Percentiles rank a stretch among this genome's conserved stretches.
These are phyloP conservation scores for Lutjanus campechanus DNA, from an alignment of 2,797 vertebrate species.

Conservation along the genomic window DNA sequence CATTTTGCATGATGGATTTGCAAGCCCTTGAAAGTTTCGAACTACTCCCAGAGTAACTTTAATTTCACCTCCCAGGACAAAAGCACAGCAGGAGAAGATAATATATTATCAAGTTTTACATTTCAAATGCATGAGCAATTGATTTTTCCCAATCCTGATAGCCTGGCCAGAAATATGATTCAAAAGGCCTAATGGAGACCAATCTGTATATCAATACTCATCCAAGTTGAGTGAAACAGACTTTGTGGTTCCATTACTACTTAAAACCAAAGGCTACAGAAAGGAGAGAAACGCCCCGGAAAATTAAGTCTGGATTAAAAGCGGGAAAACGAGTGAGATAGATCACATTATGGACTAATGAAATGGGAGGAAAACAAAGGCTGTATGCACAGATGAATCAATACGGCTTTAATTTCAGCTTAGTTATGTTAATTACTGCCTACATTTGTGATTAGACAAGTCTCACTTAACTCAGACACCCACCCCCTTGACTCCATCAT, in stretches of 20 bases:
- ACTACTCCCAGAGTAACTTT: conserved; percentile 54
- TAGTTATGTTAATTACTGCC: conserved; percentile 78
- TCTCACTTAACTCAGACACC: conserved; percentile 55
- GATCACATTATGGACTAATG: conserved; percentile 62
- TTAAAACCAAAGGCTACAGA: conserved; percentile 39
- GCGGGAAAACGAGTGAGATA: conserved; percentile 40
- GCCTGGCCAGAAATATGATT: conserved; percentile 71
- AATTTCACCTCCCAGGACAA: conserved; percentile 55
- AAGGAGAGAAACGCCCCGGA: conserved; percentile 46
- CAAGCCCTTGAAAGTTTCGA: conserved; percentile 48
- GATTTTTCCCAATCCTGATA: conserved; percentile 74
- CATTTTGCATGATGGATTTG: conserved; percentile 32
- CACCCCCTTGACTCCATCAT: conserved; percentile 33
- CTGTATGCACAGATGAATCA: conserved; percentile 74
- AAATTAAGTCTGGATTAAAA: conserved; percentile 63
- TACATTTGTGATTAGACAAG: conserved; percentile 73
- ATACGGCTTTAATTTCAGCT: conserved; percentile 74
- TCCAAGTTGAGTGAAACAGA: conserved; percentile 57
- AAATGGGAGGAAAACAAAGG: conserved; percentile 75
- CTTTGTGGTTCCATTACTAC: conserved; percentile 36
- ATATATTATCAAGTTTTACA: conserved; percentile 75
- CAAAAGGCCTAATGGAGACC: conserved; percentile 69
- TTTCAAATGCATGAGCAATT: conserved; percentile 79
- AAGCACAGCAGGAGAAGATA: conserved; percentile 52
- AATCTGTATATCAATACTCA: conserved; percentile 77